Evolutionary conservation across 2,888 invertebrate species (phyloP).

Genomic region (Terebella lapidaria): DNA sequence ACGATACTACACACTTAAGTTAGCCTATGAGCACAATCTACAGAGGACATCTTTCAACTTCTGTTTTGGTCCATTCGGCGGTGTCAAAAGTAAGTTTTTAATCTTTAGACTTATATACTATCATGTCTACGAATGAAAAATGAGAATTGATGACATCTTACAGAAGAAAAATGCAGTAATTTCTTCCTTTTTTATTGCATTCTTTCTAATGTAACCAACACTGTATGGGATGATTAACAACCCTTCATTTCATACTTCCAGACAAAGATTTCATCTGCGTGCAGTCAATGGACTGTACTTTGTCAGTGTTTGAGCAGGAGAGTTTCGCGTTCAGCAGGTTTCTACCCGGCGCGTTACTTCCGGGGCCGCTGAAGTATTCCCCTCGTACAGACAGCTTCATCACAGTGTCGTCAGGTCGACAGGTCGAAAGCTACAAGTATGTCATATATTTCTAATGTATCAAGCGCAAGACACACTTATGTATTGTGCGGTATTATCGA

Average conservation of each 20-base stretch:
- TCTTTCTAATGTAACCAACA: no score
- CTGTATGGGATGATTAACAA: no score
- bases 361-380: conserved; percentile 78
- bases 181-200: no score
- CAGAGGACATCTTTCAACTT: conserved; percentile 72
- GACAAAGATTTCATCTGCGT: conserved; percentile 81
- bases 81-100: conserved; percentile 56
- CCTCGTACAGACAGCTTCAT: conserved; percentile 79
- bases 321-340: conserved; percentile 77
- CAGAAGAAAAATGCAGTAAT: no score
- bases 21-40: conserved; percentile 75
- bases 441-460: no score
- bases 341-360: conserved; percentile 74
- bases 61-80: conserved; percentile 80
- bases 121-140: no score
- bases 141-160: no score
- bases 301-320: conserved; percentile 91
- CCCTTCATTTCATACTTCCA: conserved; percentile 29
- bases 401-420: conserved; percentile 73
- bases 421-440: conserved; percentile 79
- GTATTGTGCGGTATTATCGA: no score
- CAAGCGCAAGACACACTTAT: no score
- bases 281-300: conserved; percentile 81
- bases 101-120: no score
- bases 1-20: conserved; percentile 58